A percentile compares a stretch with the other conserved stretches of the same genome.
phyloP scores from a whole-genome alignment of 1,140 invertebrate genomes.

The Lysiphlebus fabarum region DNA sequence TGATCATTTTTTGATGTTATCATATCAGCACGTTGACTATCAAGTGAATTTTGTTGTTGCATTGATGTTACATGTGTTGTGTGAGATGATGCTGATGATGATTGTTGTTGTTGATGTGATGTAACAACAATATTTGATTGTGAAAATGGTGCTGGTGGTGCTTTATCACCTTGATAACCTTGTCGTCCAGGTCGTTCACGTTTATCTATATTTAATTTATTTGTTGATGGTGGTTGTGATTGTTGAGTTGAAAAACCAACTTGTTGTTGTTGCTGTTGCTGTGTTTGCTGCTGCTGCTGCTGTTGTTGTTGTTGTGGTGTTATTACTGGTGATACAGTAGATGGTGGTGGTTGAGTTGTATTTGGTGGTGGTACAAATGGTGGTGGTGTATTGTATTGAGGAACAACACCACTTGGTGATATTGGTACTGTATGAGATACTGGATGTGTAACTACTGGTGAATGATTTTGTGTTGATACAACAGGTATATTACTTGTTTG shows the following conservation, averaged over 20 bases:
- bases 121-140: slow-evolving; percentile 39
- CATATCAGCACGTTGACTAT: slow-evolving; percentile 43
- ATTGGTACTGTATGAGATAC: slow-evolving; percentile 48
- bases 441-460: slow-evolving; percentile 44
- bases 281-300: slow-evolving; percentile 44
- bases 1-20: slow-evolving; percentile 44
- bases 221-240: slow-evolving; percentile 35
- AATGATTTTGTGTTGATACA: slow-evolving; percentile 30
- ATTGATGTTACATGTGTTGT: slow-evolving; percentile 31
- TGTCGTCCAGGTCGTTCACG: slow-evolving; percentile 49
- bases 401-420: slow-evolving; percentile 50
- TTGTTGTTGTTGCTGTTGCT: slow-evolving; percentile 41
- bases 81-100: slow-evolving; percentile 33
- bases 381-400: slow-evolving; percentile 46
- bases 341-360: slow-evolving; percentile 43
- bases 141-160: slow-evolving; percentile 50
- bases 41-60: slow-evolving; percentile 44
- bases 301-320: slow-evolving; percentile 45
- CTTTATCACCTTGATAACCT: slow-evolving; percentile 46
- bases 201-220: slow-evolving; percentile 49
- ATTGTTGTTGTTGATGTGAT: slow-evolving; percentile 27
- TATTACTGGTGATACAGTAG: slow-evolving; percentile 30
- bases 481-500: slow-evolving; percentile 48
- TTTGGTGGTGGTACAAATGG: slow-evolving; percentile 48
- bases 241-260: slow-evolving; percentile 41